Base-by-base conservation (phyloP, 1,140 invertebrate genomes). In the Gonatopus flavifemur region DNA sequence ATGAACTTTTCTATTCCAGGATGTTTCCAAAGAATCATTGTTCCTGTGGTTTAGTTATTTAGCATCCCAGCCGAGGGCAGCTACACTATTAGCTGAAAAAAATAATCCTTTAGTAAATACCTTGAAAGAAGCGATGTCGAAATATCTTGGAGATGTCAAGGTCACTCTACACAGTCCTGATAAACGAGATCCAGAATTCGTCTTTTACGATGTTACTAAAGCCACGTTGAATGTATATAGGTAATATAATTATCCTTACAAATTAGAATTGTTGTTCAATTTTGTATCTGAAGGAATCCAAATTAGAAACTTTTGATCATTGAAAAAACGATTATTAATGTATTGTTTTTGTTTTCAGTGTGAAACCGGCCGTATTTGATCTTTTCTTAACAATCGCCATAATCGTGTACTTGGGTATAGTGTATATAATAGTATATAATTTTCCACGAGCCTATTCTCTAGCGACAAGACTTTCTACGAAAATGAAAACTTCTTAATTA, bases 361-460 rank as follows among this genome's bases (percentile, higher is more conserved):
- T 98, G 4, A 98, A 98, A 70, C 96, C 96, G 56, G 95, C 96
- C 19, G 86, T 98, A 35, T 98, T 98, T 80, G 96, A 98, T 83
- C 85, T 98, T 30, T 89, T 98, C 56, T 82, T 98, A 2, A 96
- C 94, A 7, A 67, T 93, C 48, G 84, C 85, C 22, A 97, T 98
- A 67, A 80, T 86, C 28, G 76, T 84, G 7, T 98, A 98, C 72
- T 80, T 98, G 36, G 82, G 82, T 24, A 53, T 86, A 6, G 82
- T 97, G 9, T 98, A 96, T 74, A 81, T 94, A 35, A 79, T 86
- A 36, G 85, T 96, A 37, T 87, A 90, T 68, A 84, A 86, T 52
- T 88, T 90, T 62, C 82, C 87, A 36, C 59, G 55, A 33, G 60
- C 65, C 16, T 77, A 77, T 49, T 64, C 61, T 9, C 48, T 77